Percentiles rank a stretch among this genome's conserved stretches.
phyloP scores from a whole-genome alignment of 2,797 vertebrate genomes.

The Hoplostethus mediterraneus region DNA sequence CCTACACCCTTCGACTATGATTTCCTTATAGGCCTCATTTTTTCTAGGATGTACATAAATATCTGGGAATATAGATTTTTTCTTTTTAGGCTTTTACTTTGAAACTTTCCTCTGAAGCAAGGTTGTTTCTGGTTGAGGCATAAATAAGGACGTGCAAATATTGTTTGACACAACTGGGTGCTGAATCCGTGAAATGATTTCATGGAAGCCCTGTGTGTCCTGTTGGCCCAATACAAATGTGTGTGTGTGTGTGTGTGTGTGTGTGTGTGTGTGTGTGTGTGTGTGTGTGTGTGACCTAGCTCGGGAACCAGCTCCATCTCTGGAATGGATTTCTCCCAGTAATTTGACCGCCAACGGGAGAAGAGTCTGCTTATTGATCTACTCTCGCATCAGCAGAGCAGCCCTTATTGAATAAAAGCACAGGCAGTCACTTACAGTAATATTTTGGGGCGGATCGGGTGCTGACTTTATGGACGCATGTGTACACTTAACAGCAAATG shows the following conservation, averaged over 20 bases:
- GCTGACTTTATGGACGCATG: slow-evolving; percentile 34
- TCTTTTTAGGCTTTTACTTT: not conserved
- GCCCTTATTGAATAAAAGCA: slow-evolving; percentile 61
- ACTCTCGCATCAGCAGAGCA: slow-evolving; percentile 43
- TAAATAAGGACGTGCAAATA: too few relatives aligned
- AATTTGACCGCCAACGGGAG: slow-evolving; percentile 35
- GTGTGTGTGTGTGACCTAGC: not conserved
- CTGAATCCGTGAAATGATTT: slow-evolving; percentile 19
- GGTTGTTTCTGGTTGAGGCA: not conserved
- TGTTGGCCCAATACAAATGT: slow-evolving; percentile 12
- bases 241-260: slow-evolving; percentile 14
- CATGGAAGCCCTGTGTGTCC: slow-evolving; percentile 2
- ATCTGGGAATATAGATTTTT: not conserved
- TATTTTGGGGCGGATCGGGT: slow-evolving; percentile 48
- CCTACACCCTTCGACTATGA: too few relatives aligned
- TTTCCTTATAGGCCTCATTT: slow-evolving; percentile 11
- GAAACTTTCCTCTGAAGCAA: not conserved
- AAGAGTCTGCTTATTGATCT: slow-evolving; percentile 55
- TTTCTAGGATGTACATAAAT: not conserved
- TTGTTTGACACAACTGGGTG: not conserved
- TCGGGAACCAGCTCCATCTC: slow-evolving; percentile 22
- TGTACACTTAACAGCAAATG: slow-evolving; percentile 29
- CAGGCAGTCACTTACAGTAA: slow-evolving; percentile 47
- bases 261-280: slow-evolving; percentile 15
- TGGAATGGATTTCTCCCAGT: slow-evolving; percentile 19